Evolutionary conservation across 2,113 vertebrate genomes (phyloP), one percentile per base, ranked within the genome.

Genomic region (Perca schrenkii): DNA sequence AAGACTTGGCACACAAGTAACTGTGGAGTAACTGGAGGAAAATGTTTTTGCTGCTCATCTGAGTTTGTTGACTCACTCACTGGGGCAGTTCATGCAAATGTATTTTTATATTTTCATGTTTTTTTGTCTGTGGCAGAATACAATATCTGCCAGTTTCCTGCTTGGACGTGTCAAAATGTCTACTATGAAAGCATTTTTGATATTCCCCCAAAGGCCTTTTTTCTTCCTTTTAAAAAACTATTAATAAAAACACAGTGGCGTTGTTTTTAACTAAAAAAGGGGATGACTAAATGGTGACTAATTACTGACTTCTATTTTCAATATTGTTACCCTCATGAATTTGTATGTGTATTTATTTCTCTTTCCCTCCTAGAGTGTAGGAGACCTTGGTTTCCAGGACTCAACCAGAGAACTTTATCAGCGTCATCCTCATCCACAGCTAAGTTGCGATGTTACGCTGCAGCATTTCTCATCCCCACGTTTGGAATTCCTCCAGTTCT

Each of bases 371-470:
- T 0, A 96, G 96, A 90, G 91, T 17, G 75, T 95, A 54, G 95
- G 95, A 7, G 94, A 90, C 50, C 90, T 95, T 56, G 92, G 94
- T 0, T 95, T 94, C 90, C 95, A 96, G 89, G 91, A 89, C 28
- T 95, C 74, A 95, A 96, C 88, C 95, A 96, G 89, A 94, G 96
- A 73, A 80, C 95, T 8, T 85, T 96, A 12, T 95, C 95, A 0
- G 3, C 90, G 19, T 91, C 95, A 17, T 95, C 93, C 0, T 71
- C 92, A 17, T 53, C 68, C 49, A 89, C 93, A 15, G 95, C 94
- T 5, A 94, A 90, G 84, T 12, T 95, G 25, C 84, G 91, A 28
- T 96, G 95, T 67, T 93, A 85, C 53, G 68, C 92, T 31, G 94
- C 95, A 2, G 94, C 93, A 0, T 7, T 94, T 17, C 76, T 93